Conservation (phyloP, 64 coral and sea anemone species). For the Acropora tenuis region DNA sequence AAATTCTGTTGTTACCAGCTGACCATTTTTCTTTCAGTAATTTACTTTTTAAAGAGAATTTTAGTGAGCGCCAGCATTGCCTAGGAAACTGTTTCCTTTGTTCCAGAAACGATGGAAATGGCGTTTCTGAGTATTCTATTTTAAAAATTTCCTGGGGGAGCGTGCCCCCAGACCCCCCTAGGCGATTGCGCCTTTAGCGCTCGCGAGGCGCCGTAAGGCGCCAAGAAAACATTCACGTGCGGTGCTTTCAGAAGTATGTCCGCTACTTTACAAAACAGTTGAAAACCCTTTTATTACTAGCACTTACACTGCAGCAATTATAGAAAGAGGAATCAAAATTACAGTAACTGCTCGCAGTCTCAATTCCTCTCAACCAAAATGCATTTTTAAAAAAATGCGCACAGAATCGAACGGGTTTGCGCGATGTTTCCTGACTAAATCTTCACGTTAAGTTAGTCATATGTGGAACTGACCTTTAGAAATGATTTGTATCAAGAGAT, state of each 20-base stretch:
- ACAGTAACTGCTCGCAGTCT: too few relatives aligned
- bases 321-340: too few relatives aligned
- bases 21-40: conserved; percentile 41
- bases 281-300: not conserved
- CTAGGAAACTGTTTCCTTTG: conserved; percentile 67
- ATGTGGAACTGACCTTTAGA: too few relatives aligned
- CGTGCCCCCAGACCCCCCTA: conserved; percentile 37
- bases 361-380: too few relatives aligned
- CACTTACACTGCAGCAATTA: too few relatives aligned
- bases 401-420: too few relatives aligned
- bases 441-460: too few relatives aligned
- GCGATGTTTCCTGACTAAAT: too few relatives aligned
- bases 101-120: conserved; percentile 60
- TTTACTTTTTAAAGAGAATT: conserved; percentile 70
- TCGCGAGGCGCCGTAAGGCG: conserved; percentile 9
- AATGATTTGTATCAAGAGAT: too few relatives aligned
- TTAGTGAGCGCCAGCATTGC: conserved; percentile 67
- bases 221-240: conserved; percentile 43
- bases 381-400: too few relatives aligned
- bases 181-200: conserved; percentile 21
- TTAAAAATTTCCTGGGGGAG: conserved; percentile 36
- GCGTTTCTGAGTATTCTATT: conserved; percentile 33
- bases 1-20: too few relatives aligned
- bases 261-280: conserved; percentile 42
- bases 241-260: conserved; percentile 40